Base-by-base conservation (phyloP, 2,888 invertebrate genomes). In the Eilema caniola region DNA sequence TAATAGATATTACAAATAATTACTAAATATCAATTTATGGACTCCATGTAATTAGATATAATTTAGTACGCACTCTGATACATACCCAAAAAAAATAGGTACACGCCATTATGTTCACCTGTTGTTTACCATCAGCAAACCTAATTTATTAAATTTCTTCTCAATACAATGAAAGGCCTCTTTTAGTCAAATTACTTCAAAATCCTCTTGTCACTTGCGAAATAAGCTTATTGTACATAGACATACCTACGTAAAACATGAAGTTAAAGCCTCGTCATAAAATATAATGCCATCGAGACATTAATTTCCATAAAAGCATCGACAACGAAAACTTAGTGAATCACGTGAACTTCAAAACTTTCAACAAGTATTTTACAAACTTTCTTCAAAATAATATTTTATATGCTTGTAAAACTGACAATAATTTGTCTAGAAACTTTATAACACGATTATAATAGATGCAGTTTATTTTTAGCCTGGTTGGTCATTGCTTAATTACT, bases 291-390 rank as follows among this genome's bases (percentile, higher is more conserved):
- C 53, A 53, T 53, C 53, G 53, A 53, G n/a, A 53, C 53, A 53
- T 53, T 53, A 53, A 53, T 53, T 53, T 53, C n/a, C 53, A 53
- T 53, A 53, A 53, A 53, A 53, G 53, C 53, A 53, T n/a, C 8
- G 53, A 53, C n/a, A n/a, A n/a, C 7, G 53, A 53, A 53, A 53
- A n/a, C 53, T 53, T 53, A 53, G 53, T 53, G 53, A 53, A 53
- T 53, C 53, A n/a, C n/a, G 47, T 53, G n/a, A 53, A 53, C 53
- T 53, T 53, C 53, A 53, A 53, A 53, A 53, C 53, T 53, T 53
- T 8, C 7, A 53, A 53, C 47, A 20, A 47, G 20, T 47, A n/a
- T 53, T 53, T 53, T n/a, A 53, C n/a, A 53, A 20, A n/a, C 20
- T 20, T 53, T 53, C 53, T 53, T n/a, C 10, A 53, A 53, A 53